A percentile compares a stretch with the other conserved stretches of the same genome.
Conservation (phyloP, 2,797 vertebrate genomes). For the Phoebastria nigripes region DNA sequence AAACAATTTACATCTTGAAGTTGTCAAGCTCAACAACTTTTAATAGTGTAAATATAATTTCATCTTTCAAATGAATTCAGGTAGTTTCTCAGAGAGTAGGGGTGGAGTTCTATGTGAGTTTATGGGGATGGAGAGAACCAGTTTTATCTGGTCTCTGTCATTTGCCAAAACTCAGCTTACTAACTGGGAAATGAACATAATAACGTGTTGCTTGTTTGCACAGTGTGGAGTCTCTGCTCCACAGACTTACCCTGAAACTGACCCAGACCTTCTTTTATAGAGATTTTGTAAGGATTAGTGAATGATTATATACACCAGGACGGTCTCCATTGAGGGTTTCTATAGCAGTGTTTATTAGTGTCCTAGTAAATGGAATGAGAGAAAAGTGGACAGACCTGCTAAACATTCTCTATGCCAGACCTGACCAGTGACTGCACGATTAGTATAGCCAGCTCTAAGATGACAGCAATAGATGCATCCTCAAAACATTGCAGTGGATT, state of each 20-base stretch:
- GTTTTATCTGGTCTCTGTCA: neutral
- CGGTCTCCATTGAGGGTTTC: neutral
- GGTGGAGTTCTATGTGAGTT: neutral
- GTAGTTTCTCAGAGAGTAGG: neutral
- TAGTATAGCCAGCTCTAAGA: neutral
- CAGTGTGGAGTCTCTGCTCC: neutral
- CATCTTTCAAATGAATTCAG: neutral
- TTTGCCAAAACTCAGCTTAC: neutral
- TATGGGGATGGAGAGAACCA: neutral
- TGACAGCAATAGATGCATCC: neutral
- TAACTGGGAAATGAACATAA: neutral
- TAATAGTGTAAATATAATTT: neutral
- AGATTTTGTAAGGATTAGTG: neutral
- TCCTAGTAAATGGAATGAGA: neutral
- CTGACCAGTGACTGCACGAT: neutral
- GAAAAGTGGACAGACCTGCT: neutral
- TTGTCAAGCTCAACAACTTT: neutral
- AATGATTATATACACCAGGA: neutral
- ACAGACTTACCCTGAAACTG: neutral
- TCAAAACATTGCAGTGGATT: neutral
- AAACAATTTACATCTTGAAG: neutral
- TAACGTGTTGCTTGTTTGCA: neutral
- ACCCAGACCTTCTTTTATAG: neutral
- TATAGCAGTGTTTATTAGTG: neutral
- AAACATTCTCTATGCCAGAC: neutral